These are phyloP conservation scores for Pandemis cinnamomeana DNA, from an alignment of 2,888 invertebrate species.

Conservation along the genomic window DNA sequence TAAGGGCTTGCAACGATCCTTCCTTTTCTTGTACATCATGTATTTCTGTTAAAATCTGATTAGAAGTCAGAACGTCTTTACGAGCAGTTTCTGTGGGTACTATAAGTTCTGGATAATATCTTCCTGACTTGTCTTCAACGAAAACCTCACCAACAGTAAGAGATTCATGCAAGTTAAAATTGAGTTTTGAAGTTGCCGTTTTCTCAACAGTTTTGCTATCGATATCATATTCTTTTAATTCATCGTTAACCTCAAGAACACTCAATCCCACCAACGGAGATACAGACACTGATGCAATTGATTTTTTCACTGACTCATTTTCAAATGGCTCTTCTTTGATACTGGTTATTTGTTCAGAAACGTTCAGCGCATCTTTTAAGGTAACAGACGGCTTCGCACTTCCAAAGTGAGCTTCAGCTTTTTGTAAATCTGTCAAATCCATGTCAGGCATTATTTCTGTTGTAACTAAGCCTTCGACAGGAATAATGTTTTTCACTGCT, in stretches of 20 bases:
- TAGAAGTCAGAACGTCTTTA: conserved; percentile 86
- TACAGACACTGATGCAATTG: conserved; percentile 83
- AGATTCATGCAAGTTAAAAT: conserved; percentile 86
- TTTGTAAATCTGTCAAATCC: conserved; percentile 73
- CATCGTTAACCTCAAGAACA: conserved; percentile 87
- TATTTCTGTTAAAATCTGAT: conserved; percentile 86
- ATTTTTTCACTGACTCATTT: conserved; percentile 74
- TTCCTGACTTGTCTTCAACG: conserved; percentile 89
- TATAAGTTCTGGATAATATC: conserved; percentile 91
- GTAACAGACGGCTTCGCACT: conserved; percentile 84
- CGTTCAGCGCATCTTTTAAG: conserved; percentile 87
- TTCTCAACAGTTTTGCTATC: conserved; percentile 73
- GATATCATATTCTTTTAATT: conserved; percentile 85
- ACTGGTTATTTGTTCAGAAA: conserved; percentile 86
- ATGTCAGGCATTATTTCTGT: conserved; percentile 83
- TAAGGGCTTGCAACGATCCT: conserved; percentile 84
- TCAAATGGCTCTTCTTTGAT: conserved; percentile 86
- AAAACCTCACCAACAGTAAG: conserved; percentile 88
- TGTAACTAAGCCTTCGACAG: conserved; percentile 76
- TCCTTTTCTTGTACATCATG: conserved; percentile 88
- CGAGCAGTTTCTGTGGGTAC: conserved; percentile 91
- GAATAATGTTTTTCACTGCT: conserved; percentile 61
- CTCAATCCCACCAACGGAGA: conserved; percentile 86
- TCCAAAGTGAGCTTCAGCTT: conserved; percentile 65
- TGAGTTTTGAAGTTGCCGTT: conserved; percentile 84